Evolutionary conservation across 2,113 vertebrate species (phyloP), one percentile per base, ranked within the genome.

Genomic region (Pholis gunnellus): DNA sequence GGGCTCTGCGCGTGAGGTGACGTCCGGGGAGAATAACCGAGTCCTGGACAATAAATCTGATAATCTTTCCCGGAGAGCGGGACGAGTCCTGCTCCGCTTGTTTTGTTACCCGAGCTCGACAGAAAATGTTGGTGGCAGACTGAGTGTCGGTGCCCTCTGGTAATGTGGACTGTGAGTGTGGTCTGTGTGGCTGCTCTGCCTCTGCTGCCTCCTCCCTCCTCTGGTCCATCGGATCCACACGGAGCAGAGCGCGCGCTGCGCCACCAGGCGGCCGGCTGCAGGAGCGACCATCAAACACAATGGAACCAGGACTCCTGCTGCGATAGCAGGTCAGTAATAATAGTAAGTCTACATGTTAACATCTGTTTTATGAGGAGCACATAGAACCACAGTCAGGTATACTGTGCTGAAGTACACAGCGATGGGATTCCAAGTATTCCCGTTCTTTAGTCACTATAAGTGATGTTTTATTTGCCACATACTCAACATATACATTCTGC

Each of bases 131-230:
- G 81, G 57, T 72, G 63, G 56, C 52, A 56, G 61, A 22, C 78
- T 56, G 75, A 34, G 59, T 1, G 80, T 87, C 63, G 80, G 66
- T 70, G 67, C 80, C n/a, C 83, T 66, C 38, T 85, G 76, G 84
- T 83, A 93, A 86, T 90, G 89, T 89, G 87, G 79, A 75, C 18
- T 38, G 81, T 15, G 80, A 22, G 72, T 83, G 64, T 17, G 15
- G 57, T 31, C 57, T 60, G 14, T 83, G 86, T 68, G 82, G 66
- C 38, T 38, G 69, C 50, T 82, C 31, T 0, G 42, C 61, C 83
- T 80, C 80, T 42, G 81, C 75, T 81, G 65, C 83, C 83, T 82
- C 85, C 83, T 85, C 92, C 93, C 67, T 80, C 91, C 75, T n/a
- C 34, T n/a, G 46, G 5, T 27, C 6, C 31, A 0, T 7, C 42